Evolutionary conservation across 2,888 invertebrate genomes (phyloP), one percentile per base, ranked within the genome.

Genomic region (Trilocha varians): DNA sequence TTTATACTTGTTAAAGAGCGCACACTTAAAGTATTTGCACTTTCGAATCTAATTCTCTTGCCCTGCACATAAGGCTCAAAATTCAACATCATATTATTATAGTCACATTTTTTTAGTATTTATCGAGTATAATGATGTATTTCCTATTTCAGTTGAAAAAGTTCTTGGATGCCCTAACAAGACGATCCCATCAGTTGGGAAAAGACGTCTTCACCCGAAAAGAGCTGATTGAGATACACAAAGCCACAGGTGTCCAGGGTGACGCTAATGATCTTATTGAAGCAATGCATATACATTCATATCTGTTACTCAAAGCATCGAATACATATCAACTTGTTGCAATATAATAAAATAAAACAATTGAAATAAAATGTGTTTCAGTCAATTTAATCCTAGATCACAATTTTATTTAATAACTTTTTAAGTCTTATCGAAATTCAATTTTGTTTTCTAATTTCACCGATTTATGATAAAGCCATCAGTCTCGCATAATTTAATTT

Each of bases 241-340:
- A 85, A 55, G 84, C 88, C 5, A 88, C 89, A 0, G 91, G 91
- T 2, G 86, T 97, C 34, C 68, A 88, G 1, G 85, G 88, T 1
- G 91, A 92, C 61, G 89, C 94, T 49, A 87, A 87, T 38, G 88
- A 89, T 49, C 87, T 96, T 38, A 87, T 98, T 40, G 89, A 91
- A 51, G 89, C 91, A 32, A 87, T 97, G 53, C 97, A 98, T 69
- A 87, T 91, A 56, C 94, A 95, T 70, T 96, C 97, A 8, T 93
- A 91, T 77, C 82, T 98, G 49, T 80, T 98, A 49, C 91, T 95
- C 62, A 95, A 94, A 74, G 93, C 91, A 1, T 88, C 89, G 13
- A 89, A 91, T 62, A 80, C 90, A 39, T 95, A 93, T 62, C 91
- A 93, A 76, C 60, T 87, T 36, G 67, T 84, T 50, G 68, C 75